phyloP scores from a whole-genome alignment of 2,797 vertebrate species.

The Austrolebias charrua region DNA sequence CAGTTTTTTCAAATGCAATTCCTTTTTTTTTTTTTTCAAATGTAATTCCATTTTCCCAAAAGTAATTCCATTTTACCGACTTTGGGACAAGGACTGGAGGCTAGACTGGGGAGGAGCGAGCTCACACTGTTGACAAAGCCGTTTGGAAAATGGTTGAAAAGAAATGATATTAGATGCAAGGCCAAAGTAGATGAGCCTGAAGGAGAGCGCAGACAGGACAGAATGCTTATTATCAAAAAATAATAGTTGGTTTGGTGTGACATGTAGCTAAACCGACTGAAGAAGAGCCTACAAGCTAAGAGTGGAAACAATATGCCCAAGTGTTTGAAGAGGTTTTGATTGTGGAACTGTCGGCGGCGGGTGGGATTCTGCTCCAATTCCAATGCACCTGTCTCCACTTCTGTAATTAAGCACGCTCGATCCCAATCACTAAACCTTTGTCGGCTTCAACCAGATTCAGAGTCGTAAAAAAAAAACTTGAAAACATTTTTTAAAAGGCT shows the following conservation, averaged over 20 bases:
- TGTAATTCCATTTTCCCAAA: too few species aligned
- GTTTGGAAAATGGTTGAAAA: neutral
- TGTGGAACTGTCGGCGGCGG: slow-evolving; percentile 4
- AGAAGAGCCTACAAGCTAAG: slow-evolving; percentile 4
- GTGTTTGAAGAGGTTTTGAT: slow-evolving; percentile 13
- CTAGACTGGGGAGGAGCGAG: neutral
- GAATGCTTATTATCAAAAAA: neutral
- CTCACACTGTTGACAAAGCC: neutral
- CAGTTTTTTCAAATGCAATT: too few species aligned
- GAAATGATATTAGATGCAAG: neutral
- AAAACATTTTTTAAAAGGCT: too few species aligned
- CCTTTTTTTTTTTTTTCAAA: too few species aligned
- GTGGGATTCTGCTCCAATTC: neutral
- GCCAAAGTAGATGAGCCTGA: neutral
- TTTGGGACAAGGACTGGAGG: neutral
- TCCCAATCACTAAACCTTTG: neutral
- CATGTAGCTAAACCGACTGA: neutral
- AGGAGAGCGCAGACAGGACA: neutral
- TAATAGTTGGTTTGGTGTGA: neutral
- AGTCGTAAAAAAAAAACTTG: too few species aligned
- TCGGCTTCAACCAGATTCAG: too few species aligned
- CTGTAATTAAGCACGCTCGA: neutral
- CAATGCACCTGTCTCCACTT: slow-evolving; percentile 16
- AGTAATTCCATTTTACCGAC: too few species aligned
- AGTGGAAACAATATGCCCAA: slow-evolving; percentile 4